These are phyloP conservation scores for Clivina fossor DNA, from an alignment of 2,888 invertebrate genomes.

Conservation along the genomic window DNA sequence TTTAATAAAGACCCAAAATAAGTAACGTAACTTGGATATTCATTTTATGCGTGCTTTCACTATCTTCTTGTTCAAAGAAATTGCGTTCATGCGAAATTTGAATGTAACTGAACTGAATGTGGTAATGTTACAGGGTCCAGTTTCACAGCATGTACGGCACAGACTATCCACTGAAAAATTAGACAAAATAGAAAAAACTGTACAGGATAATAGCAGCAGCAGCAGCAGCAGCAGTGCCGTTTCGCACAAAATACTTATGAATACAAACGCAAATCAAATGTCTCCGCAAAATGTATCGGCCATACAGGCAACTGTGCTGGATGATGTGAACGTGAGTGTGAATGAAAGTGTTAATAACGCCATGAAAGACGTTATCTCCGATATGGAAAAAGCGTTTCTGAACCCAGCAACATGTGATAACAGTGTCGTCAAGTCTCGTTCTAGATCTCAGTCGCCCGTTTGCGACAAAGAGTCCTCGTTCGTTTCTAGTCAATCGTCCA, in stretches of 20 bases:
- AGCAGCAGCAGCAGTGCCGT: background rate
- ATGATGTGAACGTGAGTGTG: background rate
- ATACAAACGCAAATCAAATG: background rate
- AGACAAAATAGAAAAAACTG: constrained; percentile 18
- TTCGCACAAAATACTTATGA: background rate
- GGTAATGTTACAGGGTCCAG: constrained; percentile 17
- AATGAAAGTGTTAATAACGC: constrained; percentile 10
- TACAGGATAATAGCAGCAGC: too few species aligned
- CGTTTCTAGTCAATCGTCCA: constrained; percentile 25
- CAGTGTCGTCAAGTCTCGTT: constrained; percentile 17
- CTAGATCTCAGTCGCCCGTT: constrained; percentile 21
- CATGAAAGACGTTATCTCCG: constrained; percentile 18
- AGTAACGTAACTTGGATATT: constrained; percentile 10
- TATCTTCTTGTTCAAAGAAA: constrained; percentile 9
- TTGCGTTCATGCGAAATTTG: background rate
- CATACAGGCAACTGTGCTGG: background rate
- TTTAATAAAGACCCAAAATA: constrained; percentile 11
- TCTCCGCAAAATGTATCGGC: constrained; percentile 12
- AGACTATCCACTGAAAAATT: constrained; percentile 15
- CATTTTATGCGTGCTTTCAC: constrained; percentile 18
- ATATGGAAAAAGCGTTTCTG: constrained; percentile 21
- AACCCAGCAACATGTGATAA: constrained; percentile 7
- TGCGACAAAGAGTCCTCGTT: constrained; percentile 14
- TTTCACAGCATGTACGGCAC: constrained; percentile 9
- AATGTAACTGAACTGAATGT: background rate